Percentiles rank a stretch among this genome's conserved stretches.
These are phyloP conservation scores for Bovichtus diacanthus DNA, from an alignment of 2,797 vertebrate genomes.

Conservation along the genomic window DNA sequence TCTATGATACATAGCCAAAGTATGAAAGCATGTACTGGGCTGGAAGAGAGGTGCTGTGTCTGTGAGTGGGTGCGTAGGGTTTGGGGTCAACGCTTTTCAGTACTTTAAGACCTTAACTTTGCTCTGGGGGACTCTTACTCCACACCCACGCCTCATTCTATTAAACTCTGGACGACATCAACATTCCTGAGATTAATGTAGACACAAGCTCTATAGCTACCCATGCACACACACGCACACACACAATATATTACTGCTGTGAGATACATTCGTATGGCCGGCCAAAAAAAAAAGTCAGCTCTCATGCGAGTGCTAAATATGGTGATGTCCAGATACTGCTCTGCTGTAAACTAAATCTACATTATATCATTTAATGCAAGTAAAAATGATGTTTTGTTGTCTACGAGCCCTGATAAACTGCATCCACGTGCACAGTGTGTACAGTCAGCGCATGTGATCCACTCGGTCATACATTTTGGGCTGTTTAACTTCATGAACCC, in stretches of 20 bases:
- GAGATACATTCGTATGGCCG: constrained; percentile 16
- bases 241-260: constrained; percentile 25
- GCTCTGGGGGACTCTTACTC: constrained; percentile 68
- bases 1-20: constrained; percentile 37
- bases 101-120: constrained; percentile 69
- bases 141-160: constrained; percentile 67
- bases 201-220: constrained; percentile 46
- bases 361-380: constrained; percentile 4
- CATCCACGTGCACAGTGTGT: background rate
- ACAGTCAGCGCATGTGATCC: background rate
- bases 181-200: constrained; percentile 65
- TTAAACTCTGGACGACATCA: constrained; percentile 69
- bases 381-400: background rate
- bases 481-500: background rate
- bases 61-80: constrained; percentile 75
- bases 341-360: constrained; percentile 1
- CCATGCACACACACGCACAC: constrained; percentile 26
- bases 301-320: constrained; percentile 23
- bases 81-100: constrained; percentile 75
- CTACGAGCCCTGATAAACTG: background rate
- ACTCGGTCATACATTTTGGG: background rate
- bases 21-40: constrained; percentile 58
- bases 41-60: constrained; percentile 47
- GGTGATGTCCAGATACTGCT: constrained; percentile 16
- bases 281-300: constrained; percentile 5